Base-by-base conservation (phyloP, 2,113 vertebrate species). In the Puffinus mauretanicus region DNA sequence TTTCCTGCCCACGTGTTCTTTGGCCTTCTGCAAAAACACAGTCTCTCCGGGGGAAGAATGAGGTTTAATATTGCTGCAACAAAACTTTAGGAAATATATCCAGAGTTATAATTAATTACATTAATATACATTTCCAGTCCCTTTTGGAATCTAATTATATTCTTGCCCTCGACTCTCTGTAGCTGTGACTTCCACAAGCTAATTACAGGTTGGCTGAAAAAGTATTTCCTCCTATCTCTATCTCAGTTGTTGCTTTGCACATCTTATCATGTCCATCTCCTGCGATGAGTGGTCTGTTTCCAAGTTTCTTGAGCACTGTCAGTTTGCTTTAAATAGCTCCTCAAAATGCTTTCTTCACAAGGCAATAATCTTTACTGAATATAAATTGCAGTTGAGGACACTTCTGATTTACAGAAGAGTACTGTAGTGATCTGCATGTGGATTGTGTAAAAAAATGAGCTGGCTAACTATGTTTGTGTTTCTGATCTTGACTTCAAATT, bases 61-160 rank as follows among this genome's bases (percentile, higher is more conserved):
- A 95, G 49, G 11, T 76, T 93, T 90, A 95, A 82, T 94, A 91
- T 77, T 80, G 49, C 75, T 80, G 73, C 16, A 89, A 69, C 36
- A 92, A 86, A 83, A 76, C 80, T 84, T 89, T 46, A 91, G 57
- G 84, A 97, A 95, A 91, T 69, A 71, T 20, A 93, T 64, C 34
- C 83, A 95, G 57, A 89, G 71, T 80, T 89, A 85, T 92, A 94
- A 91, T 97, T 97, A 95, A 96, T 94, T 94, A 91, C 90, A 95
- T 65, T 81, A 84, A 91, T 93, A 95, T 82, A 94, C 15, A 69
- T 77, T 95, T 95, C 70, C 91, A 89, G 47, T 93, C 89, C 22
- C 78, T 80, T 90, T 91, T 93, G 85, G 66, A 85, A 93, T 73
- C 62, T 93, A 96, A 93, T 96, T 90, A 88, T 87, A 82, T 73